Percentiles rank a stretch among this genome's conserved stretches.
Conservation (phyloP, 2,888 invertebrate species). For the Cheilosia grossa region DNA sequence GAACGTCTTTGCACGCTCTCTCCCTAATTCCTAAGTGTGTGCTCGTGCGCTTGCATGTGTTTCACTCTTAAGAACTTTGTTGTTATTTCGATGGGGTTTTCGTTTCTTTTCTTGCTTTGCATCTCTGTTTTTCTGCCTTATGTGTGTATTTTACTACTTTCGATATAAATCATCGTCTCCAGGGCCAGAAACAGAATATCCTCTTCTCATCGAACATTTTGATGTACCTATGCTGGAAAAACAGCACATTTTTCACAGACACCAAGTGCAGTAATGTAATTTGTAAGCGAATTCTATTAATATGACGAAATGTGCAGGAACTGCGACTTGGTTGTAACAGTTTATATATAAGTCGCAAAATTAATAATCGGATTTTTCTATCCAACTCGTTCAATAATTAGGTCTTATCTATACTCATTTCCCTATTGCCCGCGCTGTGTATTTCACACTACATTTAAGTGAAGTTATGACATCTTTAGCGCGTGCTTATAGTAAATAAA, state of each 20-base stretch:
- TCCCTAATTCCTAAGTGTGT: constrained; percentile 8
- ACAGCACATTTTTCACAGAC: neutral
- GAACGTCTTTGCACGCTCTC: constrained; percentile 14
- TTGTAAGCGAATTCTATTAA: neutral
- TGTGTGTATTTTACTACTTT: constrained; percentile 26
- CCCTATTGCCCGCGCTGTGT: too few relatives aligned
- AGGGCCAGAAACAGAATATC: neutral
- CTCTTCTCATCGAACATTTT: constrained; percentile 26
- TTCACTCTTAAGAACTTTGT: constrained; percentile 35
- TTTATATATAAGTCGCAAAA: too few relatives aligned
- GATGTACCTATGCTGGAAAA: neutral
- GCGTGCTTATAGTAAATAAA: too few relatives aligned
- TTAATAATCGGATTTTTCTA: too few relatives aligned
- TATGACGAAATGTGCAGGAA: too few relatives aligned
- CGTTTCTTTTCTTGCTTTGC: neutral
- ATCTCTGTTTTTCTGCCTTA: neutral
- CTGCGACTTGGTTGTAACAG: too few relatives aligned
- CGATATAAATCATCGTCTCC: constrained; percentile 41
- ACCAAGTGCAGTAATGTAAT: neutral
- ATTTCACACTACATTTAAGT: too few relatives aligned
- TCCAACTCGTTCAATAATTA: too few relatives aligned
- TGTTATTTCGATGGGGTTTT: constrained; percentile 3
- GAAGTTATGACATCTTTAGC: too few relatives aligned
- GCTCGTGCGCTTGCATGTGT: constrained; percentile 14
- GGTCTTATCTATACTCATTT: too few relatives aligned